Conservation (phyloP, 53 echinoderm and acorn worm genomes). For the Henricia sp. region DNA sequence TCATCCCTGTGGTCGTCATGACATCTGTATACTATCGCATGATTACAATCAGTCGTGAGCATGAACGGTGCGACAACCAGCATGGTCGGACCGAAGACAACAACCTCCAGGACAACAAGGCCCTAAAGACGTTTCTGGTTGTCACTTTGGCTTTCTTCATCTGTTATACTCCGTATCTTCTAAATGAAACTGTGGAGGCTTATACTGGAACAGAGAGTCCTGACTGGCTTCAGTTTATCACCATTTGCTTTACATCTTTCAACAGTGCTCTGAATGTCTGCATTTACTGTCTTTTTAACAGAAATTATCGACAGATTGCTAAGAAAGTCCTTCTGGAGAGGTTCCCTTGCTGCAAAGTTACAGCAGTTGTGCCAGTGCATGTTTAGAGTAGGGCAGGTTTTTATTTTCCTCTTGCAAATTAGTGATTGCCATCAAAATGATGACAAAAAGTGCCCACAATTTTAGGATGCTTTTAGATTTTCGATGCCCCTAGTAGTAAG, state of each 20-base stretch:
- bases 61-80: not conserved
- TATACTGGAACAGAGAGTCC: not conserved
- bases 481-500: too few relatives aligned
- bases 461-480: too few relatives aligned
- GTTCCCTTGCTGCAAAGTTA: not conserved
- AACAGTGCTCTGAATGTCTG: constrained; percentile 16
- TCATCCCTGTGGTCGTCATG: constrained; percentile 5
- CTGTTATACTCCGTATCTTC: not conserved
- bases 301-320: constrained; percentile 13
- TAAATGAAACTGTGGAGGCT: not conserved
- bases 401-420: too few relatives aligned
- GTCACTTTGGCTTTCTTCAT: constrained; percentile 8
- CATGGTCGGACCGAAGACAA: not conserved
- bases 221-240: not conserved
- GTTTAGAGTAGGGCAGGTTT: not conserved
- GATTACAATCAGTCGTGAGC: constrained; percentile 32
- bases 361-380: not conserved
- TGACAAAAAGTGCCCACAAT: too few relatives aligned
- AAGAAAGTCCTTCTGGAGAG: not conserved
- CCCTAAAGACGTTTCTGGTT: constrained; percentile 32
- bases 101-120: not conserved
- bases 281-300: constrained; percentile 39
- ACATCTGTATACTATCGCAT: constrained; percentile 1
- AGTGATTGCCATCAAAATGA: too few relatives aligned
- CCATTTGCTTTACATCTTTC: not conserved